Conservation (phyloP, 2,113 vertebrate genomes). For the Trinectes maculatus region DNA sequence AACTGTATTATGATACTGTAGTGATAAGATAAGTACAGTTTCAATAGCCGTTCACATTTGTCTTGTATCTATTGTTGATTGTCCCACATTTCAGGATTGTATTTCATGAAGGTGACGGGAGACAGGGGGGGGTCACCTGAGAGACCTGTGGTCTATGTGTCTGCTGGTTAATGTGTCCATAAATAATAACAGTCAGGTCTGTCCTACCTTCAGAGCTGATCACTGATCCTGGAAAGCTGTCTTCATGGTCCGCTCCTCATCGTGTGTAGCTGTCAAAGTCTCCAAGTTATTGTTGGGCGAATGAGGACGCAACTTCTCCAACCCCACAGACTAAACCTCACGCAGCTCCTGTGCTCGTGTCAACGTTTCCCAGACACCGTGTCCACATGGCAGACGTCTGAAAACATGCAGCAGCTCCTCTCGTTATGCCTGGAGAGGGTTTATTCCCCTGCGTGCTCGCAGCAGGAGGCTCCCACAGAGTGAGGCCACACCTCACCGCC, state of each 20-base stretch:
- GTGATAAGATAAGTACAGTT: too few relatives aligned
- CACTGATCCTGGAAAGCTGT: slow-evolving; percentile 26
- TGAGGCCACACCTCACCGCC: slow-evolving; percentile 57
- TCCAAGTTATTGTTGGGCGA: slow-evolving; percentile 60
- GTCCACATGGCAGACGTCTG: not conserved
- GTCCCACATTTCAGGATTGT: too few relatives aligned
- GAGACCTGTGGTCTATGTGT: not conserved
- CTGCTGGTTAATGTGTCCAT: not conserved
- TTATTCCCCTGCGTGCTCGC: slow-evolving; percentile 15
- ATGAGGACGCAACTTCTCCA: slow-evolving; percentile 25
- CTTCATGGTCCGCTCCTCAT: slow-evolving; percentile 31
- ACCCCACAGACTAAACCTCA: not conserved
- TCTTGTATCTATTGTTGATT: too few relatives aligned
- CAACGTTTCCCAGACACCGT: not conserved
- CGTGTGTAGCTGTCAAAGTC: slow-evolving; percentile 1
- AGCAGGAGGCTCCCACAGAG: slow-evolving; percentile 15
- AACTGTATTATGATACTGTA: too few relatives aligned
- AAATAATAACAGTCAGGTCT: too few relatives aligned
- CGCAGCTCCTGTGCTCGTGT: not conserved
- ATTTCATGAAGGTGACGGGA: too few relatives aligned
- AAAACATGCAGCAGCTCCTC: not conserved
- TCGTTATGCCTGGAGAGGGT: slow-evolving; percentile 15
- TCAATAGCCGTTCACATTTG: too few relatives aligned
- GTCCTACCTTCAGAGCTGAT: slow-evolving; percentile 41
- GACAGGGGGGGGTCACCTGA: too few relatives aligned